phyloP scores from a whole-genome alignment of 2,888 invertebrate species.

The Drosophila engyochracea region DNA sequence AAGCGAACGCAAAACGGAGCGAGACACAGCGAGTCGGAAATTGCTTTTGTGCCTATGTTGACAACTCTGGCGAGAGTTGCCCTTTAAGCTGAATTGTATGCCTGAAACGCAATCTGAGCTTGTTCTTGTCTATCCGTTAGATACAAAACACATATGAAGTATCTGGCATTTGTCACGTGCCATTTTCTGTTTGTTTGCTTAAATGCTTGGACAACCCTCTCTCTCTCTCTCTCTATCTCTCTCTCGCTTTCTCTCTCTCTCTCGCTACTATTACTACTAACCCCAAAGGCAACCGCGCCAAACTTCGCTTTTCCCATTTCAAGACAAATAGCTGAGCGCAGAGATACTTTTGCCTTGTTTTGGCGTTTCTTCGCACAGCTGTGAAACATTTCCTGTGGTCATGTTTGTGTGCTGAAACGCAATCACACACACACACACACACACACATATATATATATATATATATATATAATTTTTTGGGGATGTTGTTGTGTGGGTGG shows the following conservation, averaged over 20 bases:
- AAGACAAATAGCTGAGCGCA: constrained; percentile 66
- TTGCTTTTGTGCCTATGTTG: constrained; percentile 30
- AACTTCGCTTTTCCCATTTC: not conserved
- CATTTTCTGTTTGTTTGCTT: constrained; percentile 43
- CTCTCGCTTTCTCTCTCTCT: not conserved
- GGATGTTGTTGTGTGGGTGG: constrained; percentile 7
- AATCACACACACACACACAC: constrained; percentile 11
- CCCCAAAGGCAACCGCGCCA: not conserved
- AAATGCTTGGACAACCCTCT: constrained; percentile 40
- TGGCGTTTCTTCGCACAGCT: constrained; percentile 58
- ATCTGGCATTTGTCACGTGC: constrained; percentile 65
- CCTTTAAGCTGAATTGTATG: constrained; percentile 1
- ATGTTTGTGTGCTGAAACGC: constrained; percentile 62
- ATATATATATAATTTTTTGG: not conserved
- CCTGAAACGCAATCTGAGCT: constrained; percentile 8
- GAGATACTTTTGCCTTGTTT: constrained; percentile 46
- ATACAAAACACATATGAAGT: constrained; percentile 14
- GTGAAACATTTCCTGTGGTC: constrained; percentile 75
- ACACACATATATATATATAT: constrained; percentile 1
- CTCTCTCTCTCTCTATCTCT: not conserved
- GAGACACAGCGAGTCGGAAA: constrained; percentile 15
- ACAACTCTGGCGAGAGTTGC: constrained; percentile 19
- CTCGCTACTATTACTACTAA: not conserved
- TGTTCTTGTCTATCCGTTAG: constrained; percentile 14
- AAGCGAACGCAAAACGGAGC: constrained; percentile 16